Percentiles rank a stretch among this genome's conserved stretches.
These are phyloP conservation scores for Virgularia gustaviana DNA, from an alignment of 92 coral and sea anemone species.

Conservation along the genomic window DNA sequence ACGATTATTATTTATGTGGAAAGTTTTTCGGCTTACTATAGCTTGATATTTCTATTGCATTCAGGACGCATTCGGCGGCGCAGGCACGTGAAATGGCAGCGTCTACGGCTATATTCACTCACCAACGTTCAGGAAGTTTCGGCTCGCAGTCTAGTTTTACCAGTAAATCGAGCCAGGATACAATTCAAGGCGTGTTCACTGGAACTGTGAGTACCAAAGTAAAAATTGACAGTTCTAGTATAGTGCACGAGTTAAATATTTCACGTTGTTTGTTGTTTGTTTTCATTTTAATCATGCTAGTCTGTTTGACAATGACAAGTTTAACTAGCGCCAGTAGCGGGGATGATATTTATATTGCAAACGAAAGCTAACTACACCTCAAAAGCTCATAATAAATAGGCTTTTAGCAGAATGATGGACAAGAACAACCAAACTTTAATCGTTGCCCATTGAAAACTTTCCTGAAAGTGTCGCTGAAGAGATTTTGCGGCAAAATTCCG, in stretches of 20 bases:
- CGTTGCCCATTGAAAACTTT: too few species aligned
- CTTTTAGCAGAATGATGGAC: too few species aligned
- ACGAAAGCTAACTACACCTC: too few species aligned
- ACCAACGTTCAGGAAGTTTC: slow-evolving; percentile 21
- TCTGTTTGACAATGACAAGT: not conserved
- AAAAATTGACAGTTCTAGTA: too few species aligned
- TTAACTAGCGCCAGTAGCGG: not conserved
- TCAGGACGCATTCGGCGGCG: slow-evolving; percentile 34
- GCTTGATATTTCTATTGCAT: not conserved
- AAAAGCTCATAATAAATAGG: too few species aligned
- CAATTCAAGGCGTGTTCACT: slow-evolving; percentile 25
- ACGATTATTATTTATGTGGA: not conserved
- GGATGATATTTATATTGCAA: not conserved
- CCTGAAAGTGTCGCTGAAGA: too few species aligned
- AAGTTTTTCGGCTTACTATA: not conserved
- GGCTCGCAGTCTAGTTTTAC: slow-evolving; percentile 24
- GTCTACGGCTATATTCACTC: slow-evolving; percentile 11
- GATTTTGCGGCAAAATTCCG: too few species aligned
- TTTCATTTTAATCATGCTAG: not conserved
- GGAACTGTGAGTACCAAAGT: slow-evolving; percentile 38
- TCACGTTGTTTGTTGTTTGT: not conserved
- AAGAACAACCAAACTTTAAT: too few species aligned
- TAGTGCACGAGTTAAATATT: too few species aligned
- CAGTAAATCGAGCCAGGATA: slow-evolving; percentile 33
- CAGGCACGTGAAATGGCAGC: slow-evolving; percentile 39